Evolutionary conservation across 2,888 invertebrate genomes (phyloP).

Genomic region (Phengaris arion): DNA sequence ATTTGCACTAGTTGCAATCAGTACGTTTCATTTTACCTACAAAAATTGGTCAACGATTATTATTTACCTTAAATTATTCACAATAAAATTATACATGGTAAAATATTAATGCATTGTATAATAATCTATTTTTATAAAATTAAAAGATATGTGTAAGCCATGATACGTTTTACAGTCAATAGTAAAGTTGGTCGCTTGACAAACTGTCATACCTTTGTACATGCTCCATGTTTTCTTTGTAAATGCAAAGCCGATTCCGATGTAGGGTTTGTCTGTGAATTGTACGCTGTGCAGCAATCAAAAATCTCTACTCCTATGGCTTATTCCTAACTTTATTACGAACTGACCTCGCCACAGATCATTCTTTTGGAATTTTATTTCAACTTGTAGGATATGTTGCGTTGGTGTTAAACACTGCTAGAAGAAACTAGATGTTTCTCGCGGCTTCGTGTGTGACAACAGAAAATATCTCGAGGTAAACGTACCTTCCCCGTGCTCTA

Average conservation of each 20-base stretch:
- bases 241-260: constrained; percentile 1
- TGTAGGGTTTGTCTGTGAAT: constrained; percentile 4
- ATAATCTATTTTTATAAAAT: no score
- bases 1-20: no score
- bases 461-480: no score
- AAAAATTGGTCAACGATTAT: no score
- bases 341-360: neutral
- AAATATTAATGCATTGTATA: no score
- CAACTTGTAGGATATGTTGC: neutral
- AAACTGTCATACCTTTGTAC: constrained; percentile 4
- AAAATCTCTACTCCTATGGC: constrained; percentile 4
- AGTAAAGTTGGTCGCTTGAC: constrained; percentile 5
- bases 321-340: constrained; percentile 12
- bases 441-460: no score
- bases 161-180: neutral
- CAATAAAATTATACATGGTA: no score
- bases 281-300: neutral
- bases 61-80: no score
- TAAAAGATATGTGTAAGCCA: neutral
- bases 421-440: no score
- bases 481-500: no score
- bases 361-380: neutral
- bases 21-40: no score
- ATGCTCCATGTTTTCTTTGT: neutral
- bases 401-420: neutral